These are phyloP conservation scores for Catostomus latipinnis DNA, from an alignment of 2,797 vertebrate genomes.

Conservation along the genomic window DNA sequence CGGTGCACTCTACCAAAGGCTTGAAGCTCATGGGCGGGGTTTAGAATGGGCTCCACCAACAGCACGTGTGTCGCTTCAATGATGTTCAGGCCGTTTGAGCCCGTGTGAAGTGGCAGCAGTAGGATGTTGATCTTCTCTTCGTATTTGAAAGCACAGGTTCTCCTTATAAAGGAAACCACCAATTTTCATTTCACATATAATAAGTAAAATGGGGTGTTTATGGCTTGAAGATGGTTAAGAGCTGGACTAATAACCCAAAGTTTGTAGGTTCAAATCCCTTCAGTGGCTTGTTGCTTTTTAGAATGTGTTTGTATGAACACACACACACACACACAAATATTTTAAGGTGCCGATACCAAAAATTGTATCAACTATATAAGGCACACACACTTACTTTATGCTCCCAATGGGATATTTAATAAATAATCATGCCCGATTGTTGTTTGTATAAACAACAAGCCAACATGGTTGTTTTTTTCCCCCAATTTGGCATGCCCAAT, in stretches of 20 bases:
- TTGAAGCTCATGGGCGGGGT: slow-evolving; percentile 96
- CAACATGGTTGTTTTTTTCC: too few relatives aligned
- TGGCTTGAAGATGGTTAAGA: neutral
- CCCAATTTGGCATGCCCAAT: too few relatives aligned
- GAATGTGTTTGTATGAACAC: too few relatives aligned
- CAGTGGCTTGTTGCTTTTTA: too few relatives aligned
- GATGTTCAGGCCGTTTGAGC: slow-evolving; percentile 97
- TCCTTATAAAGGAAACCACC: slow-evolving; percentile 78
- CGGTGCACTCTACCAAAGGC: slow-evolving; percentile 97
- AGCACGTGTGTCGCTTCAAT: slow-evolving; percentile 97
- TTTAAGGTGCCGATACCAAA: too few relatives aligned
- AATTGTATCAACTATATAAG: too few relatives aligned
- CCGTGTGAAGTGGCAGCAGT: slow-evolving; percentile 95
- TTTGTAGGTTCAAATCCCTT: too few relatives aligned
- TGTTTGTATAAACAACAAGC: too few relatives aligned
- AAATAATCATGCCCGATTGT: too few relatives aligned
- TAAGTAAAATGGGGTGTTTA: neutral
- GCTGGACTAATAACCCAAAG: neutral
- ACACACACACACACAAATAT: too few relatives aligned
- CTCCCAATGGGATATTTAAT: too few relatives aligned
- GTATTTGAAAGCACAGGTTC: slow-evolving; percentile 94
- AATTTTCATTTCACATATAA: neutral
- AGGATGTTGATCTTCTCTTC: slow-evolving; percentile 97
- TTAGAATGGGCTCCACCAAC: slow-evolving; percentile 95
- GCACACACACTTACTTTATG: too few relatives aligned